Evolutionary conservation across 2,113 vertebrate species (phyloP).

Genomic region (Platanista minor): DNA sequence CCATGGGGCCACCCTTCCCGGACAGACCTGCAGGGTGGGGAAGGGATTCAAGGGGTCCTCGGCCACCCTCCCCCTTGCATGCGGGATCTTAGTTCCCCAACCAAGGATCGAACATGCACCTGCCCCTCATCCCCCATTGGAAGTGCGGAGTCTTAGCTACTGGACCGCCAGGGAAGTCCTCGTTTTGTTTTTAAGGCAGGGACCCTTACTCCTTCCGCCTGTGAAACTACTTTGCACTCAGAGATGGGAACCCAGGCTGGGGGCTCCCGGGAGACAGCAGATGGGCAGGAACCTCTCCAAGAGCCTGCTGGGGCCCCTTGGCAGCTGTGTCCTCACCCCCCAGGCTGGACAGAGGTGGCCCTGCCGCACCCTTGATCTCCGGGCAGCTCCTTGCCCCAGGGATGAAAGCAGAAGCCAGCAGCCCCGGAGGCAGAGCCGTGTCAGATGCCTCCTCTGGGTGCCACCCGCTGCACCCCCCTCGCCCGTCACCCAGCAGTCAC

Average conservation of each 20-base stretch:
- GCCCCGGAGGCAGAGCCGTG: background rate
- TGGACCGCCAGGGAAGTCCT: too few relatives aligned
- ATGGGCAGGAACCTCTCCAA: background rate
- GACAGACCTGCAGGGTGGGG: too few relatives aligned
- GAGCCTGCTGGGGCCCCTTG: background rate
- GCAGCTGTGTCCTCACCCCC: background rate
- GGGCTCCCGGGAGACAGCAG: background rate
- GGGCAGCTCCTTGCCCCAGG: background rate
- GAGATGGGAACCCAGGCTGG: background rate
- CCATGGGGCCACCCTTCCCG: background rate
- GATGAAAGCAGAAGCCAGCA: background rate
- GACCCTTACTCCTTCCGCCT: background rate
- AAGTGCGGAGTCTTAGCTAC: too few relatives aligned
- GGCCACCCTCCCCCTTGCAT: too few relatives aligned
- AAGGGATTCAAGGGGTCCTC: background rate
- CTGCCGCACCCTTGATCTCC: background rate
- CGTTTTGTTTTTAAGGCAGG: background rate
- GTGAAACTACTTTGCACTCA: background rate
- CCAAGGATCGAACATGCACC: too few relatives aligned
- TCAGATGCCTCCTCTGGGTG: background rate
- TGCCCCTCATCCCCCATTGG: too few relatives aligned
- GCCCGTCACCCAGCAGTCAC: background rate
- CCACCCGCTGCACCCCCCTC: accelerated
- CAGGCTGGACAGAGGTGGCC: background rate
- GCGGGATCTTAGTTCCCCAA: too few relatives aligned